These are phyloP conservation scores for Excalfactoria chinensis DNA, from an alignment of 2,113 vertebrate genomes.

Conservation along the genomic window DNA sequence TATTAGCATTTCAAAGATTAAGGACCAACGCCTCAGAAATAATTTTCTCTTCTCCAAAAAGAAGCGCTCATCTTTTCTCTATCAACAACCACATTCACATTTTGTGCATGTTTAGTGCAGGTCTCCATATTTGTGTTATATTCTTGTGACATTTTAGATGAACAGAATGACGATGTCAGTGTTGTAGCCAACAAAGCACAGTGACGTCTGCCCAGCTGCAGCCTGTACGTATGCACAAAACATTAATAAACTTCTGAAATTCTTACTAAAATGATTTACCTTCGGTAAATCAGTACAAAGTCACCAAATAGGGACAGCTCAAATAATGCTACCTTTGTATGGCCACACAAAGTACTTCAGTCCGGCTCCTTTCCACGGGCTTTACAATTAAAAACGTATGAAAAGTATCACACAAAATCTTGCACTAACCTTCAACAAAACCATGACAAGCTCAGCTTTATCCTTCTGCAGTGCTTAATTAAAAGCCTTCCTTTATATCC, in stretches of 20 bases:
- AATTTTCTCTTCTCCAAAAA: background rate
- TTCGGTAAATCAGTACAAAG: background rate
- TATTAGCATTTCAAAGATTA: conserved; percentile 24
- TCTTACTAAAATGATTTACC: background rate
- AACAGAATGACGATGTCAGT: background rate
- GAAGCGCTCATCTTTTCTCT: background rate
- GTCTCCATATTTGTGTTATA: background rate
- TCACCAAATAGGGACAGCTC: background rate
- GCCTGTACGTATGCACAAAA: background rate
- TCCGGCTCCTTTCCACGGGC: background rate
- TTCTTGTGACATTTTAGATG: background rate
- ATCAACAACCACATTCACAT: background rate
- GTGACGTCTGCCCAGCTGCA: background rate
- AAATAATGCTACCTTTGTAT: background rate
- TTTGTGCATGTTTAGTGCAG: background rate
- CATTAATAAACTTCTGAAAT: background rate
- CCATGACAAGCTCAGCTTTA: background rate
- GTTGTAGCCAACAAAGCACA: background rate
- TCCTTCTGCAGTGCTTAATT: background rate
- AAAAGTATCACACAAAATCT: background rate
- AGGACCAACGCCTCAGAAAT: background rate
- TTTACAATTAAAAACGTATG: background rate
- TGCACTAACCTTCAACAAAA: background rate
- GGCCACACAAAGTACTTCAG: background rate
- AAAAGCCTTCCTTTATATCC: background rate